Conservation (phyloP, 2,113 vertebrate species). For the Accipiter virgatus region DNA sequence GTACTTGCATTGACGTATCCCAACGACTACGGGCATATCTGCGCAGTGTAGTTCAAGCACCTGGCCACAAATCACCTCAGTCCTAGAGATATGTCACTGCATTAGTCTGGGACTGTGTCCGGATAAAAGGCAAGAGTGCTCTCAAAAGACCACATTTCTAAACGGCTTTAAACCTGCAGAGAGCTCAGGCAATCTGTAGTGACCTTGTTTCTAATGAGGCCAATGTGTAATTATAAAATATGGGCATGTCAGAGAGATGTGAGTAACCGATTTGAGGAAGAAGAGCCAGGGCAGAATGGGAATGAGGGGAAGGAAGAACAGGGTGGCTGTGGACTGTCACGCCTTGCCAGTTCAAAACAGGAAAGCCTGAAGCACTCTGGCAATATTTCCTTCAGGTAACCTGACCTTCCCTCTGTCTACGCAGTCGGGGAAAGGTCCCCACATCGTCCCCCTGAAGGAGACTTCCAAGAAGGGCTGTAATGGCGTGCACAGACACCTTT, state of each 20-base stretch:
- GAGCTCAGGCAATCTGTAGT: neutral
- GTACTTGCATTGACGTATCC: neutral
- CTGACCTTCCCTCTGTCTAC: neutral
- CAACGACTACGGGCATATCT: neutral
- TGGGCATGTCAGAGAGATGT: neutral
- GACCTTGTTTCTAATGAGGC: neutral
- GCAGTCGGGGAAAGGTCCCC: neutral
- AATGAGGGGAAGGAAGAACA: neutral
- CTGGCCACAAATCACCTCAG: neutral
- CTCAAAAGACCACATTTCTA: neutral
- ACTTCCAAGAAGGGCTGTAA: neutral
- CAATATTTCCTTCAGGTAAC: neutral
- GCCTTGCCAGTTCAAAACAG: neutral
- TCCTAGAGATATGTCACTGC: neutral
- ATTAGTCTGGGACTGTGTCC: neutral
- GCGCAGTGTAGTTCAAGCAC: neutral
- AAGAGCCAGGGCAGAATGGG: neutral
- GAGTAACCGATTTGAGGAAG: neutral
- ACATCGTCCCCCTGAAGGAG: neutral
- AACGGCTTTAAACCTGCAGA: neutral
- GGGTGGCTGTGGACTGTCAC: neutral
- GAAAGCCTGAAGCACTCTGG: neutral
- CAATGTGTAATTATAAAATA: neutral
- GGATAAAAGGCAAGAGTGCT: neutral
- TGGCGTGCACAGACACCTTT: neutral